A percentile compares a stretch with the other conserved stretches of the same genome.
These are phyloP conservation scores for Palaemon carinicauda DNA, from an alignment of 1,140 invertebrate genomes.

Conservation along the genomic window DNA sequence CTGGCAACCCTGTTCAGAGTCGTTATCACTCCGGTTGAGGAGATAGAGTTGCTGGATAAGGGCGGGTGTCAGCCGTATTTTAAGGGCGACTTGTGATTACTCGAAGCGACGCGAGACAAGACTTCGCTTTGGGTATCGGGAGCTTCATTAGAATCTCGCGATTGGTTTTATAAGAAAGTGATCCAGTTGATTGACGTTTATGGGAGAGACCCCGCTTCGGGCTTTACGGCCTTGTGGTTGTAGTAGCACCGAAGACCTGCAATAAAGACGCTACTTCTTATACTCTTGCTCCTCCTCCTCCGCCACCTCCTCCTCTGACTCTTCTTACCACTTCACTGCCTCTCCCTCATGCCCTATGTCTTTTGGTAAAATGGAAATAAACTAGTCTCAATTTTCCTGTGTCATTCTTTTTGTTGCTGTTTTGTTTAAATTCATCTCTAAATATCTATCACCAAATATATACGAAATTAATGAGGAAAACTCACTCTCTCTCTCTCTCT, in stretches of 20 bases:
- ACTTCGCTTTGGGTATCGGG: background rate
- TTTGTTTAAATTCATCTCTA: no score
- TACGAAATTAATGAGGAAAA: no score
- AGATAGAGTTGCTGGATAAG: background rate
- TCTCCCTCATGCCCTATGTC: background rate
- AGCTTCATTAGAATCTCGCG: background rate
- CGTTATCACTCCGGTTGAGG: no score
- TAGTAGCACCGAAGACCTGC: no score
- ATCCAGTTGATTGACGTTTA: background rate
- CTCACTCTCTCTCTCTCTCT: background rate
- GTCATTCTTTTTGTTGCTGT: background rate
- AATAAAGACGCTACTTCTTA: no score
- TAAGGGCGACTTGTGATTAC: background rate
- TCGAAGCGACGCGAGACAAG: background rate
- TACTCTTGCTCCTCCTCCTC: background rate
- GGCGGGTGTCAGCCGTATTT: background rate
- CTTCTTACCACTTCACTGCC: background rate
- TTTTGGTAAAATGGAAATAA: no score
- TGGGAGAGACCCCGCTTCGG: background rate
- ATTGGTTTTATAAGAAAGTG: conserved; percentile 13
- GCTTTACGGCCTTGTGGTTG: background rate
- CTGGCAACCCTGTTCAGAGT: no score
- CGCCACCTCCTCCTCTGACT: background rate
- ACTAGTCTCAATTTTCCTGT: background rate
- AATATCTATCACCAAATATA: no score